Percentiles rank a stretch among this genome's conserved stretches.
Conservation (phyloP, 2,113 vertebrate genomes). For the Coregonus clupeaformis region DNA sequence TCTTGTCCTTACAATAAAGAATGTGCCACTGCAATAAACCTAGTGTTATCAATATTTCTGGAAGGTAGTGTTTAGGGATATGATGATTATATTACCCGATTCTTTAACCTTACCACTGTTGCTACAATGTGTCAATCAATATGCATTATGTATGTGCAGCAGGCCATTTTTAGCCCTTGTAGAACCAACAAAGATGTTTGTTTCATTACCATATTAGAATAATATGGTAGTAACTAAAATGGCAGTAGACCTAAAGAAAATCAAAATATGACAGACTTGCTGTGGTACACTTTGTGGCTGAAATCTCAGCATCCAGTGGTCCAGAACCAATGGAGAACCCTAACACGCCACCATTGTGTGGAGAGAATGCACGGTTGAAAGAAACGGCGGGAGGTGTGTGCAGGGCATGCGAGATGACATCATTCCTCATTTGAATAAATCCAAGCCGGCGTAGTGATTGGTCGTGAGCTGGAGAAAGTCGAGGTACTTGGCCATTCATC, state of each 20-base stretch:
- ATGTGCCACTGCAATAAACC: neutral
- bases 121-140: too few relatives aligned
- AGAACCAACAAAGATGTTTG: too few relatives aligned
- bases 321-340: neutral
- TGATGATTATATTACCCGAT: too few relatives aligned
- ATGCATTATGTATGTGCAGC: too few relatives aligned
- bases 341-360: slow-evolving; percentile 10
- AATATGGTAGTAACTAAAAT: too few relatives aligned
- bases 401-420: slow-evolving; percentile 73
- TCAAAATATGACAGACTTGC: neutral
- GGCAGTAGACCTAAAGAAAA: too few relatives aligned
- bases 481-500: slow-evolving; percentile 62
- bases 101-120: too few relatives aligned
- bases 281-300: neutral
- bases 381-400: slow-evolving; percentile 25
- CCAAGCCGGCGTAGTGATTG: slow-evolving; percentile 65
- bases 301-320: neutral
- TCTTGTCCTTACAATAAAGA: neutral
- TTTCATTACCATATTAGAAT: too few relatives aligned
- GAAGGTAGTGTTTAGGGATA: too few relatives aligned
- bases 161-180: too few relatives aligned
- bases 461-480: slow-evolving; percentile 56
- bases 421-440: slow-evolving; percentile 77
- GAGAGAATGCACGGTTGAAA: slow-evolving; percentile 6
- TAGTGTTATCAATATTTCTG: neutral